Conservation (phyloP, 2,888 invertebrate species). For the Syrista parreyssii region DNA sequence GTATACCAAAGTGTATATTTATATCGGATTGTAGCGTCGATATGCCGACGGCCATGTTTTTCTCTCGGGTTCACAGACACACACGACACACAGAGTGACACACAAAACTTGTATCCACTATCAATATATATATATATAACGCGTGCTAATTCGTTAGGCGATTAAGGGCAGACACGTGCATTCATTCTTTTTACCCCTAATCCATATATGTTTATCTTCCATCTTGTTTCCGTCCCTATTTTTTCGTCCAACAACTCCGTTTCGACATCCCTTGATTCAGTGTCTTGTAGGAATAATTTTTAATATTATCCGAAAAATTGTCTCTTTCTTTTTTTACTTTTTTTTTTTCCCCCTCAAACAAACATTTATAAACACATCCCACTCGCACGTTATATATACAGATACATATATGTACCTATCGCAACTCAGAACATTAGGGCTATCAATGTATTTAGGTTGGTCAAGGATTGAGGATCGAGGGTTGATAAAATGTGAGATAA, state of each 20-base stretch:
- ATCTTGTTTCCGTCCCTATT: neutral
- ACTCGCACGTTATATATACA: neutral
- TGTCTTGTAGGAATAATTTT: neutral
- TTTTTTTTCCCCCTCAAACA: neutral
- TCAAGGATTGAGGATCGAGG: neutral
- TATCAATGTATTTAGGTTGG: neutral
- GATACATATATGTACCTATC: neutral
- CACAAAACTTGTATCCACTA: neutral
- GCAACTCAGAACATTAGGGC: neutral
- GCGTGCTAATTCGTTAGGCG: neutral
- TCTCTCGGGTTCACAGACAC: neutral
- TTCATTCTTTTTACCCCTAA: neutral
- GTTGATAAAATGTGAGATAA: neutral
- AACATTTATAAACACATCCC: neutral
- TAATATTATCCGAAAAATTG: neutral
- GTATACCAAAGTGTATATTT: constrained; percentile 53
- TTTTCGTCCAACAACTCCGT: neutral
- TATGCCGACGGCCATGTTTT: neutral
- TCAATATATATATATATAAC: neutral
- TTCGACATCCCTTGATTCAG: neutral
- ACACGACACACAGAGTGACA: neutral
- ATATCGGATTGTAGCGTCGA: constrained; percentile 24
- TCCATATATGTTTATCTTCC: neutral
- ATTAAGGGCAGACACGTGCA: neutral
- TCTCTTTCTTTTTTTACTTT: neutral